A percentile compares a stretch with the other conserved stretches of the same genome.
phyloP scores from a whole-genome alignment of 1,140 invertebrate species.

The Micrasema longulum region DNA sequence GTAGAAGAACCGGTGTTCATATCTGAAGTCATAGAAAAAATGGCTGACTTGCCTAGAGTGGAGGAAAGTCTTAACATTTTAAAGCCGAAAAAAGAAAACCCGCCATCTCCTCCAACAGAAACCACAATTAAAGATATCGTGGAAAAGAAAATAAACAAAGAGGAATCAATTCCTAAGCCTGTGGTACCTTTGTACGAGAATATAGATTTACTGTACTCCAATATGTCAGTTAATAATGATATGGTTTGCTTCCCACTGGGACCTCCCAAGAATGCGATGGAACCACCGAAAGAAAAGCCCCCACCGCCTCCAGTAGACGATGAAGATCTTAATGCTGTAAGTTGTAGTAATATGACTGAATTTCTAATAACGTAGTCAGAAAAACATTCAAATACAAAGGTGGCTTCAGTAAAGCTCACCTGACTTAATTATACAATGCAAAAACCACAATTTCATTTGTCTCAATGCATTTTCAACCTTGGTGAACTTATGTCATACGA shows the following conservation, averaged over 20 bases:
- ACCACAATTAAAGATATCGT: slow-evolving; percentile 54
- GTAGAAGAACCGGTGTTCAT: slow-evolving; percentile 59
- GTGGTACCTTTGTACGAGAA: slow-evolving; percentile 71
- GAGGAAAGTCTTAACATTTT: slow-evolving; percentile 31
- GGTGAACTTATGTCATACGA: too few relatives aligned
- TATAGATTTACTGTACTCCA: slow-evolving; percentile 68
- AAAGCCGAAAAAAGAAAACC: slow-evolving; percentile 20
- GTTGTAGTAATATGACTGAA: slow-evolving; percentile 11
- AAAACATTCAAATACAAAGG: background rate
- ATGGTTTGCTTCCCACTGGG: slow-evolving; percentile 62
- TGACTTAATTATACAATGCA: background rate
- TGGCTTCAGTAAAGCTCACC: background rate
- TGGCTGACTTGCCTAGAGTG: slow-evolving; percentile 2
- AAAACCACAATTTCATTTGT: background rate
- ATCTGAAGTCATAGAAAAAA: slow-evolving; percentile 35
- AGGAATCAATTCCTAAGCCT: slow-evolving; percentile 1
- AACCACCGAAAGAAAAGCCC: slow-evolving; percentile 88
- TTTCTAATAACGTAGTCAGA: background rate
- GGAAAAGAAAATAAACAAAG: slow-evolving; percentile 16
- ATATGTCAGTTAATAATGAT: slow-evolving; percentile 38
- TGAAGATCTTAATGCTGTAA: slow-evolving; percentile 53
- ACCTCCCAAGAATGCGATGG: slow-evolving; percentile 71
- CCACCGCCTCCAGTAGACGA: slow-evolving; percentile 82
- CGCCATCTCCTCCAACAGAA: slow-evolving; percentile 55
- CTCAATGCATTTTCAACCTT: too few relatives aligned